A percentile compares a stretch with the other conserved stretches of the same genome.
Evolutionary conservation across 1,140 invertebrate species (phyloP).

Genomic region (Myzus persicae): DNA sequence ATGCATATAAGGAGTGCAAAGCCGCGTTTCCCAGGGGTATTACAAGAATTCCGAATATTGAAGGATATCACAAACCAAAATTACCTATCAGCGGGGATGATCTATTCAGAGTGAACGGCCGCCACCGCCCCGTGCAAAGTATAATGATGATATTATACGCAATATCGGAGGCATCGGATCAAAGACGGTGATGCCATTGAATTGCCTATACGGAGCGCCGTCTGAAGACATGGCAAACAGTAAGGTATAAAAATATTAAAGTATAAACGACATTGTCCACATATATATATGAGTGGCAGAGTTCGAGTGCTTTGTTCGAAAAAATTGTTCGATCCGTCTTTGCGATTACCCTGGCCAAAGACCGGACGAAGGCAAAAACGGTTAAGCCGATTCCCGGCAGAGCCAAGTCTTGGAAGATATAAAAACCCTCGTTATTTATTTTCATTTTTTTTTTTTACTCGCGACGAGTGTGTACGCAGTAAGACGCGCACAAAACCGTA

Average conservation of each 20-base stretch:
- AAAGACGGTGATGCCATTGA: constrained; percentile 41
- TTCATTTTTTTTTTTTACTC: background rate
- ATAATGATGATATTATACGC: no score
- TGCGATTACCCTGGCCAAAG: background rate
- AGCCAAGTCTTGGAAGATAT: background rate
- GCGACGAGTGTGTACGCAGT: background rate
- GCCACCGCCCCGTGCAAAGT: background rate
- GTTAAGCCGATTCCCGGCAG: background rate
- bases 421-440: constrained; percentile 14
- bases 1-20: background rate
- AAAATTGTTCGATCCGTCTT: constrained; percentile 15
- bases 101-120: background rate
- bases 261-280: background rate
- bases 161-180: background rate
- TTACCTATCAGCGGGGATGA: background rate
- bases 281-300: background rate
- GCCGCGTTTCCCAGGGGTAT: background rate
- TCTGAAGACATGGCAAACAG: background rate
- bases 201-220: constrained; percentile 49
- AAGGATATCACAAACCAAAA: background rate
- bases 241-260: background rate
- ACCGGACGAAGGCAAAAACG: background rate
- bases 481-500: background rate
- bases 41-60: background rate
- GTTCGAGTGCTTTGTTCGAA: background rate